These are phyloP conservation scores for Lordiphosa stackelbergi DNA, from an alignment of 1,140 invertebrate genomes.

Conservation along the genomic window DNA sequence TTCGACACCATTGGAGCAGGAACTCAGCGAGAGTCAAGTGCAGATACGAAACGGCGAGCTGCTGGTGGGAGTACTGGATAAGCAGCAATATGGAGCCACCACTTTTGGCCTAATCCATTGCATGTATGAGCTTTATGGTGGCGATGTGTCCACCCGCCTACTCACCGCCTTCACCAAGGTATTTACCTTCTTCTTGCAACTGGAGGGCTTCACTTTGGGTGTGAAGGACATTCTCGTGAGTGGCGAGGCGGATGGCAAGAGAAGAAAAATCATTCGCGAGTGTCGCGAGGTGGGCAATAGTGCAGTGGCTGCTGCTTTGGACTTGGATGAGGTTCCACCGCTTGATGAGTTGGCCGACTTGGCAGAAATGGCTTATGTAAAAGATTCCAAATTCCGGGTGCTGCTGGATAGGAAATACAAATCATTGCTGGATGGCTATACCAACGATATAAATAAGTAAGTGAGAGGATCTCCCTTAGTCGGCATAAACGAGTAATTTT, in stretches of 20 bases:
- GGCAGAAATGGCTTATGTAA: constrained; percentile 83
- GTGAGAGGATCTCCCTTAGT: neutral
- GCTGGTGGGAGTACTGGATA: constrained; percentile 96
- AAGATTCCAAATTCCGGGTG: constrained; percentile 87
- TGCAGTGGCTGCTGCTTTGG: constrained; percentile 85
- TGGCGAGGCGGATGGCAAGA: constrained; percentile 83
- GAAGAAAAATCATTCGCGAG: constrained; percentile 84
- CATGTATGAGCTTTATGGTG: constrained; percentile 97
- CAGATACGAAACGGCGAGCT: constrained; percentile 93
- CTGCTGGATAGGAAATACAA: constrained; percentile 93
- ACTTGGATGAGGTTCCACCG: constrained; percentile 78
- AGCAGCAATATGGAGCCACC: constrained; percentile 96
- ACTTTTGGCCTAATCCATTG: constrained; percentile 95
- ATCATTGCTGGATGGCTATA: constrained; percentile 86
- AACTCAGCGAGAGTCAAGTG: constrained; percentile 93
- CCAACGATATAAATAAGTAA: constrained; percentile 93
- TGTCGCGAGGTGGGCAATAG: constrained; percentile 80
- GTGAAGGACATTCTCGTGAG: constrained; percentile 95
- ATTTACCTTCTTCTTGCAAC: constrained; percentile 94
- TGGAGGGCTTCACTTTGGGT: constrained; percentile 95
- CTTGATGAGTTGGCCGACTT: constrained; percentile 80
- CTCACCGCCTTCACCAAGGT: constrained; percentile 94
- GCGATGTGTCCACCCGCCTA: constrained; percentile 86
- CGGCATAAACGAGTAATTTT: neutral
- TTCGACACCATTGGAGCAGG: constrained; percentile 79